A percentile compares a stretch with the other conserved stretches of the same genome.
Conservation (phyloP, 2,888 invertebrate species). For the Omphaloscelis lunosa region DNA sequence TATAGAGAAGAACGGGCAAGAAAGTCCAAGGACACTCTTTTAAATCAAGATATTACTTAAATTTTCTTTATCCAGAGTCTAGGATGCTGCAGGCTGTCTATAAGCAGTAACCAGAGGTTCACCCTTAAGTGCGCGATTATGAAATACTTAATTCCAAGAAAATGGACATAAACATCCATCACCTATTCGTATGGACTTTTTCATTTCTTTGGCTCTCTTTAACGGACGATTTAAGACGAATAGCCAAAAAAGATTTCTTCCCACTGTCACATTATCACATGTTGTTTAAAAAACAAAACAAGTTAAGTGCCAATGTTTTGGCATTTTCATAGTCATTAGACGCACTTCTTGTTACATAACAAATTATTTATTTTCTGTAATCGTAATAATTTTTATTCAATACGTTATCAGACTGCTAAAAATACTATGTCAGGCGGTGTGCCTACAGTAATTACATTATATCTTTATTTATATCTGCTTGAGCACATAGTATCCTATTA, state of each 20-base stretch:
- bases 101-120: no score
- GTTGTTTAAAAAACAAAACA: neutral
- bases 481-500: conserved; percentile 6
- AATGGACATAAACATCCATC: neutral
- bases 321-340: neutral
- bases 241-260: neutral
- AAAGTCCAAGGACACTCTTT: no score
- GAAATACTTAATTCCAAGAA: neutral
- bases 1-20: no score
- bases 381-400: neutral
- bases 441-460: neutral
- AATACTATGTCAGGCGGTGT: conserved; percentile 3
- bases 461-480: conserved; percentile 13
- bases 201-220: neutral
- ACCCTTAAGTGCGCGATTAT: neutral
- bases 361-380: conserved; percentile 10
- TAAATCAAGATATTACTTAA: no score
- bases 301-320: neutral
- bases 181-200: neutral
- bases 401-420: conserved; percentile 31
- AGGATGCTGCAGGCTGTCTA: no score
- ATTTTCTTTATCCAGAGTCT: no score
- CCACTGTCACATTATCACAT: neutral
- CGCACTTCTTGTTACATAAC: neutral
- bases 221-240: neutral